phyloP scores from a whole-genome alignment of 2,888 invertebrate species.

The Rosalia funebris region DNA sequence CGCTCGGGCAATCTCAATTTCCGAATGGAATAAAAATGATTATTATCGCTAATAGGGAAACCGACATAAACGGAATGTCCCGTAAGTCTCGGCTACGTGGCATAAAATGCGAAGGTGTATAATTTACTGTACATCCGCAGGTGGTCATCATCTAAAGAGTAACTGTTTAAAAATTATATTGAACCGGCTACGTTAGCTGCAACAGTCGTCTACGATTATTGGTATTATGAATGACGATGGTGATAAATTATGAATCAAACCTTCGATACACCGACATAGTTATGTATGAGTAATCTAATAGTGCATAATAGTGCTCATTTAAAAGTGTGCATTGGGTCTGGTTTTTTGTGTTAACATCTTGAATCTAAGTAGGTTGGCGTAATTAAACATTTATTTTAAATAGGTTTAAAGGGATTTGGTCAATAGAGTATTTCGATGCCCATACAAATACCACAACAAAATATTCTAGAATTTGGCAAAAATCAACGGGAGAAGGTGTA shows the following conservation, averaged over 20 bases:
- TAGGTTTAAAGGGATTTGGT: too few species aligned
- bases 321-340: not conserved
- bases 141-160: slow-evolving; percentile 1
- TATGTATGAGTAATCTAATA: not conserved
- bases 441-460: too few species aligned
- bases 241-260: not conserved
- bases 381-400: too few species aligned
- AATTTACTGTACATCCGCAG: slow-evolving; percentile 1
- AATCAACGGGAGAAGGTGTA: too few species aligned
- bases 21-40: not conserved
- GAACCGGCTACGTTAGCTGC: too few species aligned
- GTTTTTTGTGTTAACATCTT: not conserved
- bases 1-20: not conserved
- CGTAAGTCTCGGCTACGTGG: not conserved
- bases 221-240: not conserved
- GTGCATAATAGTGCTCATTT: not conserved
- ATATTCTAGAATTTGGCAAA: too few species aligned
- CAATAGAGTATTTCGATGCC: too few species aligned
- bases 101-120: not conserved
- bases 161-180: not conserved
- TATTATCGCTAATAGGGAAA: not conserved
- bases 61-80: not conserved
- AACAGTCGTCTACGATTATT: not conserved
- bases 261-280: too few species aligned
- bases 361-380: too few species aligned